These are phyloP conservation scores for Hetaerina titia DNA, from an alignment of 2,888 invertebrate species.

Conservation along the genomic window DNA sequence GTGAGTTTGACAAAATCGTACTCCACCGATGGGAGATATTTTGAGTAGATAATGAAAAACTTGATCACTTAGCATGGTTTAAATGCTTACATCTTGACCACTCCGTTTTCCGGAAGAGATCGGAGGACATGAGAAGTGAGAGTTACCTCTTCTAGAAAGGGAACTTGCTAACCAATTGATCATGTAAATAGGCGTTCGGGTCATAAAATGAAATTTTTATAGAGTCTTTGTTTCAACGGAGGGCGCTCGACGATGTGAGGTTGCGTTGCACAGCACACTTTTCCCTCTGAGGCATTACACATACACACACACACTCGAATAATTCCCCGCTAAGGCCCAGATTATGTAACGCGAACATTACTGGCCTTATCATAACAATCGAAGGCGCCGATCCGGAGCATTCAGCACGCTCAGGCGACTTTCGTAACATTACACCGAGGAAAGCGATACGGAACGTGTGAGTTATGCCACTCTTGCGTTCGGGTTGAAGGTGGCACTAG, in stretches of 20 bases:
- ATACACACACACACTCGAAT: not conserved
- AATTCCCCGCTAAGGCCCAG: not conserved
- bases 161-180: not conserved
- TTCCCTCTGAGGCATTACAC: not conserved
- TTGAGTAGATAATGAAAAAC: too few relatives aligned
- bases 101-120: not conserved
- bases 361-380: not conserved
- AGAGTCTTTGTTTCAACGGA: not conserved
- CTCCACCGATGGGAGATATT: too few relatives aligned
- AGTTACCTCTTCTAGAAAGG: not conserved
- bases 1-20: too few relatives aligned
- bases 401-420: not conserved
- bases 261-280: not conserved
- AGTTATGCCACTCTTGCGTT: not conserved
- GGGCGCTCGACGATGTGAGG: not conserved
- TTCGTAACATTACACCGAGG: not conserved
- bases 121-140: not conserved
- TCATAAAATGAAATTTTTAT: slow-evolving; percentile 28
- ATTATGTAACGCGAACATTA: not conserved
- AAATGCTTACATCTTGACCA: not conserved
- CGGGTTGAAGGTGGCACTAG: not conserved
- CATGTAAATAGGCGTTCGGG: not conserved
- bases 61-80: too few relatives aligned
- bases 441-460: not conserved
- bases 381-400: not conserved